Base-by-base conservation (phyloP, 2,888 invertebrate species). In the Neoaliturus tenellus region DNA sequence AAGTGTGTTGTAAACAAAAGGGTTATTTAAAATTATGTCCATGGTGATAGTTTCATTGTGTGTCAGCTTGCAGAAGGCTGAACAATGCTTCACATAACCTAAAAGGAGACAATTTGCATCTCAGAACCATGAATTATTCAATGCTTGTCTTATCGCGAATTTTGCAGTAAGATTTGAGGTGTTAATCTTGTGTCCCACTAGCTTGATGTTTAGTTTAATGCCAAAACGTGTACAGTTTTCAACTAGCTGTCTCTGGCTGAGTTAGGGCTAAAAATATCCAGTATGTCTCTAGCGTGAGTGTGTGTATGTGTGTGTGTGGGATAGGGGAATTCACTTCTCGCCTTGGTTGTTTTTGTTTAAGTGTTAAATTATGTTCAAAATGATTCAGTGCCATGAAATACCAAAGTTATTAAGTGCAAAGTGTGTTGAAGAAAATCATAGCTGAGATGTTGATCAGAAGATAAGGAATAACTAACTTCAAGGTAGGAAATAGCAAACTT, bases 181-280 rank as follows among this genome's bases (percentile, higher is more conserved):
- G 44, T 75, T 39, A 35, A 75, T 41, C 44, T 35, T 67, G 8
- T 5, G 23, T 35, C 20, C 8, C 69, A 69, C 23, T 4, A 17
- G 6, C 48, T 78, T 51, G 78, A 78, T 35, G 78, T 28, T 78
- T 51, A 33, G 20, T 48, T 51, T 75, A 75, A 55, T 31, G 51
- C 55, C 78, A 82, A 82, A 48, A 33, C 71, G 55, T 73, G 71
- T 55, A 58, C 55, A 73, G 41, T 82, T 82, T 82, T 73, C 55
- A 73, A 82, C 82, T 82, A 55, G 82, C 82, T 82, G 82, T 82
- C 82, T 82, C 82, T 55, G 82, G 82, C 73, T 82, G 82, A 82
- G 82, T 82, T 82, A 73, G 39, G 73, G 82, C 82, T 82, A 82
- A 82, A 82, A 82, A 82, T 82, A 82, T 71, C 82, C 48, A 82